These are phyloP conservation scores for Sebastes minor DNA, from an alignment of 2,797 vertebrate species.

Conservation along the genomic window DNA sequence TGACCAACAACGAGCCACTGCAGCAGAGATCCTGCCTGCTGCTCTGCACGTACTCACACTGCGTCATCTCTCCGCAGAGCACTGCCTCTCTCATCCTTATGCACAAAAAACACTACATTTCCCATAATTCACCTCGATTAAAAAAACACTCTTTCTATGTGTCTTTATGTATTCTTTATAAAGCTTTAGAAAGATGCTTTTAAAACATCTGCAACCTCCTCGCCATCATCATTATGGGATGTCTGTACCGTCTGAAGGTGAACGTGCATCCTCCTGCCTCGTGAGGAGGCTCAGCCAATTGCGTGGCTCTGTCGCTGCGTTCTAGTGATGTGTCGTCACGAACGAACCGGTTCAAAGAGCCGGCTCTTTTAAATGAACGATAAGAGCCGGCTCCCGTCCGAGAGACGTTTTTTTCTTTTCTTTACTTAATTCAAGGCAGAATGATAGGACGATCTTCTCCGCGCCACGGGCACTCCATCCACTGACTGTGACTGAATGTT, in stretches of 20 bases:
- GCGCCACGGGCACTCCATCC: too few species aligned
- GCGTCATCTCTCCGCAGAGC: conserved; percentile 61
- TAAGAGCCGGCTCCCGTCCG: too few species aligned
- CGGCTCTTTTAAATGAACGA: too few species aligned
- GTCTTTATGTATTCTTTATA: fast-evolving
- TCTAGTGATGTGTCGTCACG: too few species aligned
- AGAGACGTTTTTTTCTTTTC: too few species aligned
- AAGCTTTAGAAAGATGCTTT: background rate
- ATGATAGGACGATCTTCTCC: too few species aligned
- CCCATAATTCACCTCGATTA: background rate
- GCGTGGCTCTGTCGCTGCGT: background rate
- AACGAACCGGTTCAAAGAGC: too few species aligned
- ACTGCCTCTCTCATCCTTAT: background rate
- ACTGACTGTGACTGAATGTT: too few species aligned
- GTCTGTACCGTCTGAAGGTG: conserved; percentile 14
- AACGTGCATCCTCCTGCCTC: conserved; percentile 69
- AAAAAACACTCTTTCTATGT: fast-evolving
- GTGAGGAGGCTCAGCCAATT: conserved; percentile 74
- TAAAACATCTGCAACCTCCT: conserved; percentile 21
- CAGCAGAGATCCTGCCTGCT: conserved; percentile 61
- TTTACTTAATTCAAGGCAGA: too few species aligned
- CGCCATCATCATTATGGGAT: background rate
- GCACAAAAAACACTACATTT: background rate
- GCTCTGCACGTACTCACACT: conserved; percentile 77
- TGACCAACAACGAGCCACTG: conserved; percentile 55